Evolutionary conservation across 2,113 vertebrate genomes (phyloP).

Genomic region (Corythornis madagascariensis): DNA sequence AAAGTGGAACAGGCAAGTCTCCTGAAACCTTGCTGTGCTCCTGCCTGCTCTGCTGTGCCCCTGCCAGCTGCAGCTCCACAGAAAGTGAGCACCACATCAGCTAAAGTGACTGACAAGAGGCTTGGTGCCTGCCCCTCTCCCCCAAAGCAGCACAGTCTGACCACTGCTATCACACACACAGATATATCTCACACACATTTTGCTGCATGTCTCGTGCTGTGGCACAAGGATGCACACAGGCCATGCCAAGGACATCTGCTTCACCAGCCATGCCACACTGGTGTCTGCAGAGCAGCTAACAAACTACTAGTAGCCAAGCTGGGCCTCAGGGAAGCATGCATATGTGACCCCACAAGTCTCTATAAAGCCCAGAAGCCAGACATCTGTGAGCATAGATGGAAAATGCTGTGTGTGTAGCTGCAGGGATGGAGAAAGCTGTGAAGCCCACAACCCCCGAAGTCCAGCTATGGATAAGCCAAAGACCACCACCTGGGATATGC

Average conservation of each 20-base stretch:
- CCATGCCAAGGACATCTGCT: neutral
- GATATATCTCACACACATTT: no score
- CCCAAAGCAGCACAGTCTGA: neutral
- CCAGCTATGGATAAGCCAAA: neutral
- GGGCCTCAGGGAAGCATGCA: neutral
- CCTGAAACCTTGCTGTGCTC: rapidly evolving
- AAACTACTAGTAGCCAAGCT: neutral
- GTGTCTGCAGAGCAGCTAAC: neutral
- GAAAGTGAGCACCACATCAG: neutral
- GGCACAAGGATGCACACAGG: neutral
- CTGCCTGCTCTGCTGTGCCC: rapidly evolving
- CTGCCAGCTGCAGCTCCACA: neutral
- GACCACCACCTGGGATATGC: neutral
- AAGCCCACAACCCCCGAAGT: neutral
- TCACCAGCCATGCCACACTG: rapidly evolving
- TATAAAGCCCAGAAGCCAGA: neutral
- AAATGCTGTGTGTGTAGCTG: neutral
- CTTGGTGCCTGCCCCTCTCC: neutral
- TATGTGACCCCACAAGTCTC: conserved; percentile 20
- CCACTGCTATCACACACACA: neutral
- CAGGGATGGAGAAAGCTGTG: neutral
- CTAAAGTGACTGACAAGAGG: rapidly evolving
- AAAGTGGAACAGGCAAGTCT: neutral
- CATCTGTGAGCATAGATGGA: neutral
- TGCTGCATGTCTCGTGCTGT: neutral